Evolutionary conservation across 1,140 invertebrate genomes (phyloP), one percentile per base, ranked within the genome.

Genomic region (Pachyrhynchus sulphureomaculatus): DNA sequence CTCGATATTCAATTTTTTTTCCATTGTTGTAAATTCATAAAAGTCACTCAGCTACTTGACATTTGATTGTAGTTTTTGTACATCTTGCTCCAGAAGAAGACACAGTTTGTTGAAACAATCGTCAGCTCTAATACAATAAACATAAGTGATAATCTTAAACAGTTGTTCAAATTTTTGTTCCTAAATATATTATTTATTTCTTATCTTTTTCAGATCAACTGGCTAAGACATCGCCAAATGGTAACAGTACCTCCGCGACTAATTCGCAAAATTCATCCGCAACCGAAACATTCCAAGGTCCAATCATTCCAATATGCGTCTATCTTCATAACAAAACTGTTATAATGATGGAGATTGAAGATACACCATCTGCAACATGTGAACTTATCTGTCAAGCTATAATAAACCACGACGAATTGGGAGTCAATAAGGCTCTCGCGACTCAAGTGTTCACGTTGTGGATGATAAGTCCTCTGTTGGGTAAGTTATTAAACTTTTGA

Each of bases 321-420:
- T 88, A 88, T 70, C 75, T 88, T 26, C 86, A 88, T 81, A 86
- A 82, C 17, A 78, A 82, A 1, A 78, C 83, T 17, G 85, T 86
- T 6, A 78, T 88, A 29, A 83, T 87, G 77, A 83, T 88, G 76
- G 86, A 88, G 69, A 84, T 88, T 73, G 86, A 88, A 66, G 83
- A 87, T 39, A 83, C 83, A 0, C 75, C 81, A 1, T 79, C 80
- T 39, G 83, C 84, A 34, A 84, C 82, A 2, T 77, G 81, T 0
- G 77, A 82, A 32, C 76, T 83, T 51, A 83, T 85, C 67, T 82
- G 81, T 54, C 66, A 73, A 47, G 82, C 82, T 20, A 80, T 85
- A 10, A 59, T 84, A 26, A 81, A 79, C 32, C 81, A 82, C 53
- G 85, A 87, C 55, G 84, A 86, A 64, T 72, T 87, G 59, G 84